A percentile compares a stretch with the other conserved stretches of the same genome.
Evolutionary conservation across 2,113 vertebrate genomes (phyloP).

Genomic region (Casuarius casuarius): DNA sequence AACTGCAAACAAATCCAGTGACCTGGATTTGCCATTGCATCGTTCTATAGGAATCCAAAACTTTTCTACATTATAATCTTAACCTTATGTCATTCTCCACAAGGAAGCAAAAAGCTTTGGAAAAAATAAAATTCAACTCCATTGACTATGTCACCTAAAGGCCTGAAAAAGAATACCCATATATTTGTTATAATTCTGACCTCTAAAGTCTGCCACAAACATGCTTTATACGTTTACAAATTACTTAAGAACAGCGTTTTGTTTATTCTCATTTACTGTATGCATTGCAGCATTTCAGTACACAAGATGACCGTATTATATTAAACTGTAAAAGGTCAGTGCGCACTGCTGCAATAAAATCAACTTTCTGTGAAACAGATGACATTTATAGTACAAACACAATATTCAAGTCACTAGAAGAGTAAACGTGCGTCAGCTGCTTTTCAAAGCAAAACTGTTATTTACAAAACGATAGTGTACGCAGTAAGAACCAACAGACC

Average conservation of each 20-base stretch:
- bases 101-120: neutral
- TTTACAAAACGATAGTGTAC: neutral
- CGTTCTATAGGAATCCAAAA: neutral
- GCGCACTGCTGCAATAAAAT: conserved; percentile 28
- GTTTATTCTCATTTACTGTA: neutral
- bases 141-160: neutral
- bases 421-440: conserved; percentile 14
- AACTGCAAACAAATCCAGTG: neutral
- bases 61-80: rapidly evolving
- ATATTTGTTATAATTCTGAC: neutral
- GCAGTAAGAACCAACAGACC: neutral
- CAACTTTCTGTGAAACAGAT: conserved; percentile 44
- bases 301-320: neutral
- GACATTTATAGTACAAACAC: conserved; percentile 49
- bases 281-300: neutral
- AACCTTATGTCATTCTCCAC: neutral
- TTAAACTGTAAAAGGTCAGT: conserved; percentile 37
- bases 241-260: neutral
- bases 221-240: neutral
- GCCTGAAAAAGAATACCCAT: neutral
- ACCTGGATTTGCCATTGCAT: neutral
- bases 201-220: neutral
- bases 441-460: conserved; percentile 50
- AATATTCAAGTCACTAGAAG: conserved; percentile 33
- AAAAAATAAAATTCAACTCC: neutral